These are phyloP conservation scores for Karalla daura DNA, from an alignment of 2,797 vertebrate species.

Conservation along the genomic window DNA sequence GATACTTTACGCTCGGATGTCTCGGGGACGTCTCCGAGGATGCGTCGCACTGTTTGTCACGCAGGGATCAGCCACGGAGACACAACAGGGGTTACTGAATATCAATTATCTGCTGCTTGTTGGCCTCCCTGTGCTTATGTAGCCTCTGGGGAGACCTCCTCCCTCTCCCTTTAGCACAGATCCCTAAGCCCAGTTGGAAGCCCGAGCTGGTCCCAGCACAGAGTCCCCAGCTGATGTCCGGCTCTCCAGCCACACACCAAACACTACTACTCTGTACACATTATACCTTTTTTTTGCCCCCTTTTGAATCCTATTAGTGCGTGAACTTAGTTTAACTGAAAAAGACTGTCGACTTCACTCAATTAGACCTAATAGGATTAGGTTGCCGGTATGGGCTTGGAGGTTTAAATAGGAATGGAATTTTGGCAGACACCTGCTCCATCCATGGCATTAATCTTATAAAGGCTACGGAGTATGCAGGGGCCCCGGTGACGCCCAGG, in stretches of 20 bases:
- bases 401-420: constrained; percentile 90
- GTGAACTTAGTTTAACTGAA: constrained; percentile 93
- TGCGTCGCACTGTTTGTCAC: constrained; percentile 10
- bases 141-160: constrained; percentile 61
- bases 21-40: background rate
- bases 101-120: constrained; percentile 42
- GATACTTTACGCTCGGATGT: background rate
- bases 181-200: constrained; percentile 50
- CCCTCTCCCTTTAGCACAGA: constrained; percentile 44
- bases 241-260: constrained; percentile 68
- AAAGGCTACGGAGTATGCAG: constrained; percentile 83
- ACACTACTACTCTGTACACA: constrained; percentile 73
- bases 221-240: constrained; percentile 53
- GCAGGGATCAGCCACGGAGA: constrained; percentile 35
- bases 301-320: constrained; percentile 91
- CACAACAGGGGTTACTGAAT: constrained; percentile 40
- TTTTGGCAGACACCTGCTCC: constrained; percentile 91
- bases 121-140: constrained; percentile 50
- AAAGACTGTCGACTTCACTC: constrained; percentile 92
- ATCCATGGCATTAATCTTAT: constrained; percentile 88
- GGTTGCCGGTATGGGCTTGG: constrained; percentile 87
- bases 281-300: constrained; percentile 72
- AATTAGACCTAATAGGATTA: constrained; percentile 98
- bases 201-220: constrained; percentile 46
- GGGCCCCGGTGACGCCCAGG: constrained; percentile 56